phyloP scores from a whole-genome alignment of 1,140 invertebrate genomes.

The Macrostomum lignano region DNA sequence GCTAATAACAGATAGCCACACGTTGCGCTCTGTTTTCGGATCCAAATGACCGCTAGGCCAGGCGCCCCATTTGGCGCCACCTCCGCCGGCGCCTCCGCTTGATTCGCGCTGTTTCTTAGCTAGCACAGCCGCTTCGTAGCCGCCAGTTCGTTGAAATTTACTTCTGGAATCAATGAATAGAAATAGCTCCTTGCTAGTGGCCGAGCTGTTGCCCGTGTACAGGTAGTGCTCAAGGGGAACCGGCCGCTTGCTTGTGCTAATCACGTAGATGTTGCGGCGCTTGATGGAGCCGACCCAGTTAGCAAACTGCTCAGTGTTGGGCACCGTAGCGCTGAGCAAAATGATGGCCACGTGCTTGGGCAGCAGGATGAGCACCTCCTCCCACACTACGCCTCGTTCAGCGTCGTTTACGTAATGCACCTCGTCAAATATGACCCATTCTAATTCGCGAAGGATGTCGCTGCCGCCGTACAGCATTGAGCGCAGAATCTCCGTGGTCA shows the following conservation, averaged over 20 bases:
- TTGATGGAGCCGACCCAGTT: slow-evolving; percentile 4
- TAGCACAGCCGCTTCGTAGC: not conserved
- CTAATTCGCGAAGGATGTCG: slow-evolving; percentile 68
- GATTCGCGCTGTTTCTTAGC: not conserved
- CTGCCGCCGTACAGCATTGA: slow-evolving; percentile 87
- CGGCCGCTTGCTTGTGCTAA: slow-evolving; percentile 65
- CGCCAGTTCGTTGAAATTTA: slow-evolving; percentile 10
- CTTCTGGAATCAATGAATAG: slow-evolving; percentile 42
- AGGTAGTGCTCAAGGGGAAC: slow-evolving; percentile 77
- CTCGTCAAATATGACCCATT: slow-evolving; percentile 98
- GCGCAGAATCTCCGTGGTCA: slow-evolving; percentile 93
- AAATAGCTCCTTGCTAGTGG: slow-evolving; percentile 47
- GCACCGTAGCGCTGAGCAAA: slow-evolving; percentile 84
- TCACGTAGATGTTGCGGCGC: slow-evolving; percentile 41
- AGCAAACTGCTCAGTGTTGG: slow-evolving; percentile 64
- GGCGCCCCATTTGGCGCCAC: too few species aligned
- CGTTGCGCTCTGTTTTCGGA: not conserved
- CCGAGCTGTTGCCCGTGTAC: slow-evolving; percentile 53
- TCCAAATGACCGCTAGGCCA: too few species aligned
- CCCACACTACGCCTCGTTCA: slow-evolving; percentile 94
- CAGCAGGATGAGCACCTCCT: slow-evolving; percentile 81
- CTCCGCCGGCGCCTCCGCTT: too few species aligned
- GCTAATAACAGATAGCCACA: not conserved
- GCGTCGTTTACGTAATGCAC: slow-evolving; percentile 95
- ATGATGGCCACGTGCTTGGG: slow-evolving; percentile 77